Evolutionary conservation across 2,888 invertebrate genomes (phyloP), one percentile per base, ranked within the genome.

Genomic region (Zygogramma bicolorata): DNA sequence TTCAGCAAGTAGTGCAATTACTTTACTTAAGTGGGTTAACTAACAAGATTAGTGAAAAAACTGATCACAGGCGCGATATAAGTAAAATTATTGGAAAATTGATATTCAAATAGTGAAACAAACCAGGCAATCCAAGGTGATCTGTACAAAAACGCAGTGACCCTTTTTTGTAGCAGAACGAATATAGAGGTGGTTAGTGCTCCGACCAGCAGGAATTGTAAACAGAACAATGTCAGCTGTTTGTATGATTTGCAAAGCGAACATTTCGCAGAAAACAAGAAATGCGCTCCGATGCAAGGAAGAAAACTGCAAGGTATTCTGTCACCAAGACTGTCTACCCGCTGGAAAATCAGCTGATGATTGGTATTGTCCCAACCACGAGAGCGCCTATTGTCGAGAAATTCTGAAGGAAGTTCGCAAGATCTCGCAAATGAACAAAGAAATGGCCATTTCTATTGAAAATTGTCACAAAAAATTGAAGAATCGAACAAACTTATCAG

Each of bases 91-190:
- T 60, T 18, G 60, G 38, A 60, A 20, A 60, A 38, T 60, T 38
- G 20, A 60, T 60, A 60, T 60, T 60, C 60, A 38, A 60, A 60
- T 8, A 60, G 38, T 60, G 10, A 60, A 60, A 38, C 38, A 38
- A 60, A 60, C 13, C 60, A 60, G 20, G 13, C 60, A 38, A 38
- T 34, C 60, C 38, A 60, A 34, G 60, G 60, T 38, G 60, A 38
- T 34, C 60, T 38, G 38, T 60, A 60, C 60, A 59, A 59, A 59
- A 59, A 59, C 59, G 59, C 59, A 59, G 59, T 59, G 27, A 59
- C 59, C 59, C 59, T 59, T 59, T 59, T 59, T 59, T n/a, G 59
- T 31, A 15, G 31, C 59, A 59, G 59, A 59, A 57, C 57, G 57
- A 57, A 57, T 22, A 25, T 57, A 29, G 31, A 59, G 31, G n/a